Evolutionary conservation across 2,888 invertebrate genomes (phyloP), one percentile per base, ranked within the genome.

Genomic region (Pycnomerus fuliginosus): DNA sequence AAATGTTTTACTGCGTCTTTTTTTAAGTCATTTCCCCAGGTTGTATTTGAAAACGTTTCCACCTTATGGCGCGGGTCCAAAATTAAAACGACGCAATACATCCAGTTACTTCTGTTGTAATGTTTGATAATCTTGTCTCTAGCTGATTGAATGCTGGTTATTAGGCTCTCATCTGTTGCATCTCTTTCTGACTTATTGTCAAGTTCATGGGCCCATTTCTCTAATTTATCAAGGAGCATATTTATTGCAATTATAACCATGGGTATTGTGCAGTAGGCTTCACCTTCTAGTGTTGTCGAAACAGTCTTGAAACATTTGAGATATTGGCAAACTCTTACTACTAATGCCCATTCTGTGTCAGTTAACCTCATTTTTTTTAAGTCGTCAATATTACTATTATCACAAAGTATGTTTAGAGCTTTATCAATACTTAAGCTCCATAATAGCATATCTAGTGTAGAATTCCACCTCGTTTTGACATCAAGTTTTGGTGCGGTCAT

Each of bases 1-100:
- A 34, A 34, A 8, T 24, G 16, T 22, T 22, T 16, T 3, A 31
- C 31, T 15, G 31, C 31, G 3, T 31, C 16, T 15, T 3, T 31
- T 16, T 31, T 2, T 17, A 15, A 16, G 3, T 14, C 23, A 35
- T 36, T 29, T 35, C 53, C 47, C 51, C 49, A 50, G 24, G 43
- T 22, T 13, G 55, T 53, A 4, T 31, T 12, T 13, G 25, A 31
- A 35, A 56, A 55, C 7, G 50, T 53, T 30, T 50, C 45, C 2
- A 52, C 24, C 40, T 50, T 53, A 17, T 56, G 50, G 8, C 52
- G 47, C 23, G 53, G 55, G 33, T 55, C 53, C 16, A 55, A 42
- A 13, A 52, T 53, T n/a, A 56, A 39, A 14, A 39, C 44, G 29
- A 39, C 32, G 32, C 54, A 49, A 22, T 54, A 53, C 7, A 55